phyloP scores from a whole-genome alignment of 2,113 vertebrate genomes.

The Periophthalmus modestus region DNA sequence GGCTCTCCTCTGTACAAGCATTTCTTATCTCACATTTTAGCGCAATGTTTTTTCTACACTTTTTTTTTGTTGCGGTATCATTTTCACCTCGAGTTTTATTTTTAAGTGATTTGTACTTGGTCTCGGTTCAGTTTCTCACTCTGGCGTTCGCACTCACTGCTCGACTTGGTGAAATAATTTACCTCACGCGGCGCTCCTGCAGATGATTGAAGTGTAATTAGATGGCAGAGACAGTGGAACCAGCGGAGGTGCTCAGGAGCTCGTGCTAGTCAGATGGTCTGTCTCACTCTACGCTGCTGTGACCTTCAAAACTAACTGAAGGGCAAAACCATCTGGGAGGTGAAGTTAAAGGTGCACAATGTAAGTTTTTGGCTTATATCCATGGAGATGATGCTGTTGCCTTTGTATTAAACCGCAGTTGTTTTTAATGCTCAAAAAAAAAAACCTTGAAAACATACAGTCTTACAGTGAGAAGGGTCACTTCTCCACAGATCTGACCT shows the following conservation, averaged over 20 bases:
- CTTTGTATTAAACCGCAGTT: too few relatives aligned
- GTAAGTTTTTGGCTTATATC: too few relatives aligned
- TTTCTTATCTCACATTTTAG: conserved; percentile 24
- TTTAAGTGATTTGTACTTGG: conserved; percentile 34
- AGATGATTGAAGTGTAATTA: conserved; percentile 82
- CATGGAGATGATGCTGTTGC: too few relatives aligned
- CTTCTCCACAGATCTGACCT: background rate
- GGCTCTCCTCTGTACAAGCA: conserved; percentile 11
- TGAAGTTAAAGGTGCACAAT: background rate
- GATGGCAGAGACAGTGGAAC: conserved; percentile 73
- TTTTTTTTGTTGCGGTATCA: conserved; percentile 18
- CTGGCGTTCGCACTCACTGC: conserved; percentile 40
- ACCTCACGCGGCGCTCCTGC: conserved; percentile 71
- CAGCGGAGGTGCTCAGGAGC: conserved; percentile 62
- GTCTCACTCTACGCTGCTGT: conserved; percentile 65
- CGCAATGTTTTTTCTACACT: conserved; percentile 4
- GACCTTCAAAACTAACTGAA: conserved; percentile 73
- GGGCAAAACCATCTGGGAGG: conserved; percentile 30
- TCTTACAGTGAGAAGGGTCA: background rate
- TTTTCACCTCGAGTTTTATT: conserved; percentile 22
- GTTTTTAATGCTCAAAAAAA: background rate
- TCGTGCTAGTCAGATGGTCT: conserved; percentile 71
- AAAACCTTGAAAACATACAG: background rate
- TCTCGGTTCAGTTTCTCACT: conserved; percentile 31
- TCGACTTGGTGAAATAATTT: conserved; percentile 75